A percentile compares a stretch with the other conserved stretches of the same genome.
Conservation (phyloP, 2,888 invertebrate genomes). For the Oligia latruncula region DNA sequence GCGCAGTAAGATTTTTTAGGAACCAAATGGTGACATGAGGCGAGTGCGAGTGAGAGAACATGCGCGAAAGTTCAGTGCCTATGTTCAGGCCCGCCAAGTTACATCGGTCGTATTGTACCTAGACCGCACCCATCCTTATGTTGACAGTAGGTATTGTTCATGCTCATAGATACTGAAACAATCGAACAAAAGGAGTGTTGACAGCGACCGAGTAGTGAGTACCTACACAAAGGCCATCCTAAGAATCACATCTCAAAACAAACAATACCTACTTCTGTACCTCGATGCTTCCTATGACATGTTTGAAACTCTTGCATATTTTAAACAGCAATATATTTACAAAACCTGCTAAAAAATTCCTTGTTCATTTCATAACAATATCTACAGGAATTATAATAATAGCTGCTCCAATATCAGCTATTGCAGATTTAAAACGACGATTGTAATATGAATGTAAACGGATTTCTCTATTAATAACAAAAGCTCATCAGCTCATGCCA, state of each 20-base stretch:
- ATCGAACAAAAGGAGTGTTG: slow-evolving; percentile 70
- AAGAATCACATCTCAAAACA: slow-evolving; percentile 56
- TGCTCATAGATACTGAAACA: slow-evolving; percentile 61
- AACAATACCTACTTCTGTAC: slow-evolving; percentile 43
- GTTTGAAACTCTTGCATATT: slow-evolving; percentile 11
- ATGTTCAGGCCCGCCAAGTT: too few species aligned
- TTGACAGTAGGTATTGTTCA: slow-evolving; percentile 58
- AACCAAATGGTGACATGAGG: too few species aligned
- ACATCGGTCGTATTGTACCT: neutral
- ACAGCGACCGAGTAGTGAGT: slow-evolving; percentile 58
- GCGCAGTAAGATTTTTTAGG: too few species aligned
- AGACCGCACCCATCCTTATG: slow-evolving; percentile 33
- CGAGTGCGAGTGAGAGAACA: too few species aligned
- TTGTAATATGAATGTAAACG: neutral
- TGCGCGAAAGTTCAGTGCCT: too few species aligned
- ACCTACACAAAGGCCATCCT: slow-evolving; percentile 57
- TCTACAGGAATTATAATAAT: neutral
- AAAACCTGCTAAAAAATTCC: neutral
- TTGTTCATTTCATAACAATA: neutral
- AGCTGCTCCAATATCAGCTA: neutral
- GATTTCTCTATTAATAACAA: neutral
- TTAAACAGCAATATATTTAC: slow-evolving; percentile 19
- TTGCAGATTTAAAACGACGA: neutral
- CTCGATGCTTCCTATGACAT: slow-evolving; percentile 24
- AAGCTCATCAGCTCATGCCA: neutral